Evolutionary conservation across 2,888 invertebrate genomes (phyloP).

Genomic region (Piscicola geometra): DNA sequence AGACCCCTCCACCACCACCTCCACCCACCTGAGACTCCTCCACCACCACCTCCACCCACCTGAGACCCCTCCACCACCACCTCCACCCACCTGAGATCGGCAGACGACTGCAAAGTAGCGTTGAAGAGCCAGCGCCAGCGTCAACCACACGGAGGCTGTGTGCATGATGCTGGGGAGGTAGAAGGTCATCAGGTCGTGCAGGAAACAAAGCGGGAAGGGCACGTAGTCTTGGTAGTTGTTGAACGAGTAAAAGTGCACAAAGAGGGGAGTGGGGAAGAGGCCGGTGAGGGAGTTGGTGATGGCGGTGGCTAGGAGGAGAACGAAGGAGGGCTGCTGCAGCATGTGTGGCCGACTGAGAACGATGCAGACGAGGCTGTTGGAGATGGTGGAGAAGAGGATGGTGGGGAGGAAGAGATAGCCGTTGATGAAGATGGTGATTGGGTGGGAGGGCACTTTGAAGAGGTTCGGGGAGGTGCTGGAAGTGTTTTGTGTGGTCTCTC

Average conservation of each 20-base stretch:
- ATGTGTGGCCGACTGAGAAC: conserved; percentile 84
- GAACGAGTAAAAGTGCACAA: conserved; percentile 85
- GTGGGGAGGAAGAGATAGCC: conserved; percentile 78
- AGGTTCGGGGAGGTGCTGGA: background rate
- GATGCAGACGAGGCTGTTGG: conserved; percentile 83
- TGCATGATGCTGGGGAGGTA: conserved; percentile 51
- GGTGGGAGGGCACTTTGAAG: background rate
- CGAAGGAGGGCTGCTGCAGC: conserved; percentile 78
- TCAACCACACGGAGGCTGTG: conserved; percentile 39
- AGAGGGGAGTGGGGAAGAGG: conserved; percentile 60
- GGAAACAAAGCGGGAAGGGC: conserved; percentile 71
- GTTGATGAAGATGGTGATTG: conserved; percentile 57
- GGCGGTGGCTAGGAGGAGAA: conserved; percentile 92
- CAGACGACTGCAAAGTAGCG: conserved; percentile 92
- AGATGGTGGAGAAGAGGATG: conserved; percentile 77
- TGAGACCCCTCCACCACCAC: background rate
- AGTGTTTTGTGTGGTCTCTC: too few relatives aligned
- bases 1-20: background rate
- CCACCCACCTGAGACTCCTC: background rate
- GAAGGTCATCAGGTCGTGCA: conserved; percentile 59
- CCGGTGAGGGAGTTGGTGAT: conserved; percentile 85
- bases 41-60: background rate
- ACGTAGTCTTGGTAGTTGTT: conserved; percentile 78
- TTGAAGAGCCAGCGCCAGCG: conserved; percentile 59
- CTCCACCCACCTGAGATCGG: conserved; percentile 63